These are phyloP conservation scores for Rhynchonycteris naso DNA, from an alignment of 2,797 vertebrate genomes.

Conservation along the genomic window DNA sequence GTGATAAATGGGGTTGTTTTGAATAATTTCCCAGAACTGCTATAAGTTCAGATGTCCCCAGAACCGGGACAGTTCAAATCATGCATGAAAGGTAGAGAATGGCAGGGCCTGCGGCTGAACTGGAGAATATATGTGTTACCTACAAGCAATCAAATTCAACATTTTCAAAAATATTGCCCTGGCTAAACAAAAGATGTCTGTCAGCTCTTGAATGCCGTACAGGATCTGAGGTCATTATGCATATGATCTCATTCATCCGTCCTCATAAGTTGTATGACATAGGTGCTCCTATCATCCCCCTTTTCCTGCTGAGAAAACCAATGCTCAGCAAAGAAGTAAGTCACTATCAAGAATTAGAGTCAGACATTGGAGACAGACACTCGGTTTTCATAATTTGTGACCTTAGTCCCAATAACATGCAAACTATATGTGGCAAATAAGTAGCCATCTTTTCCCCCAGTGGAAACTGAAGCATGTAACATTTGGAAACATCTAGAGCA, in stretches of 20 bases:
- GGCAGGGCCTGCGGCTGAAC: background rate
- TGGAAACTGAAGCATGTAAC: background rate
- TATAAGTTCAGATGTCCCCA: background rate
- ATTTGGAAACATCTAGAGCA: background rate
- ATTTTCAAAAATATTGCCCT: background rate
- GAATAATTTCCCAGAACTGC: background rate
- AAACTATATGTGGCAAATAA: background rate
- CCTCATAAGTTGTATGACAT: background rate
- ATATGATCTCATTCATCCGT: background rate
- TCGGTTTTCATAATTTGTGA: constrained; percentile 15
- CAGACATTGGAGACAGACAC: background rate
- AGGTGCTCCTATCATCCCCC: background rate
- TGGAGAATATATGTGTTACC: background rate
- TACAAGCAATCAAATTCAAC: background rate
- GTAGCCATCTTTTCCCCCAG: no score
- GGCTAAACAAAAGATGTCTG: background rate
- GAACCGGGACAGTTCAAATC: background rate
- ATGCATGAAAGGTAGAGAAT: background rate
- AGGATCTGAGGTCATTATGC: background rate
- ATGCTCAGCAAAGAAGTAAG: background rate
- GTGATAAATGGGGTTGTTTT: background rate
- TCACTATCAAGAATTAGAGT: background rate
- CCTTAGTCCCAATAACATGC: background rate
- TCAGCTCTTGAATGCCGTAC: background rate
- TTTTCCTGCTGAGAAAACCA: background rate